These are phyloP conservation scores for Hiodon alosoides DNA, from an alignment of 2,113 vertebrate genomes.

Conservation along the genomic window DNA sequence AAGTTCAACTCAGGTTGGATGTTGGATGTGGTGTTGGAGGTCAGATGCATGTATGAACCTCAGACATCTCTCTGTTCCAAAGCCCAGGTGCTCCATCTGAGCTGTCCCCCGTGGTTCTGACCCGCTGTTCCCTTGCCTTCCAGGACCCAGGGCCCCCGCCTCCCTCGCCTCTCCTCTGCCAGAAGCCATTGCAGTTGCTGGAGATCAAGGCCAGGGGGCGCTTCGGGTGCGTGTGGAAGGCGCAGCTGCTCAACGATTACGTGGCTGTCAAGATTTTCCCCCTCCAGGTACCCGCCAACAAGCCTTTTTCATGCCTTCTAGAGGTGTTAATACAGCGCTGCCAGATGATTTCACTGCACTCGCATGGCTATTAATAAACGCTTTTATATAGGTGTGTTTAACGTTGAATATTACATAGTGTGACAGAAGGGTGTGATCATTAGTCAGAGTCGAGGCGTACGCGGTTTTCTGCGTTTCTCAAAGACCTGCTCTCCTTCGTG, in stretches of 20 bases:
- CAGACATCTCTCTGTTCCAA: no score
- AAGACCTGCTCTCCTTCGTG: no score
- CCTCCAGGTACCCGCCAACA: slow-evolving; percentile 70
- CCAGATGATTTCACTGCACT: neutral
- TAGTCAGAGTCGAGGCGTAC: no score
- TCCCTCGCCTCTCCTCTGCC: slow-evolving; percentile 73
- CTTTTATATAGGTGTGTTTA: no score
- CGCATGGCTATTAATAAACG: no score
- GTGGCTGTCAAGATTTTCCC: slow-evolving; percentile 98
- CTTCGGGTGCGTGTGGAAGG: slow-evolving; percentile 97
- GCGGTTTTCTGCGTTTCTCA: no score
- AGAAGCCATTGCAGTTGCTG: slow-evolving; percentile 90
- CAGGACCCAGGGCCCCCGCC: slow-evolving; percentile 72
- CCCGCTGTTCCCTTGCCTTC: slow-evolving; percentile 24
- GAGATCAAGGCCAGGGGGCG: slow-evolving; percentile 94
- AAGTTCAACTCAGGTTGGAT: no score
- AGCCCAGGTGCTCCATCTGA: no score
- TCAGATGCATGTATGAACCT: neutral
- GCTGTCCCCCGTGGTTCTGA: neutral
- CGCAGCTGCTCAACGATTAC: slow-evolving; percentile 88
- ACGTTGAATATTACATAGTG: no score
- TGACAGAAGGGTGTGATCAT: no score
- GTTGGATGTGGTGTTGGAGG: no score
- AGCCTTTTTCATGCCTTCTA: neutral
- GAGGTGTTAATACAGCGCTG: neutral